Evolutionary conservation across 2,113 vertebrate genomes (phyloP).

Genomic region (Morphnarchus princeps): DNA sequence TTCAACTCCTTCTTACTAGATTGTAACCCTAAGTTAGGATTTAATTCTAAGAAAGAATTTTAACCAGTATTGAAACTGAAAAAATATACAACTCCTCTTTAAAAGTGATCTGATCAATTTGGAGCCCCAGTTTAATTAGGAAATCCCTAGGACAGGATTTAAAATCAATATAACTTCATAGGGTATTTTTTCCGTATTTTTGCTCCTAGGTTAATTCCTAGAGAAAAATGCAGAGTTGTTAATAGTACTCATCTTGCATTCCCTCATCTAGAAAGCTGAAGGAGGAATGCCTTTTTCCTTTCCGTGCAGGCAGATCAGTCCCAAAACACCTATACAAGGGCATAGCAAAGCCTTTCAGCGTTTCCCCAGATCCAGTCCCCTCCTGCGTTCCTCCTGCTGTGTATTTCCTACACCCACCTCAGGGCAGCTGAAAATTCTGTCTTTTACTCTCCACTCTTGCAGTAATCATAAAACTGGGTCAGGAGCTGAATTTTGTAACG

Average conservation of each 20-base stretch:
- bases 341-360: neutral
- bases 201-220: neutral
- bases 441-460: neutral
- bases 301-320: neutral
- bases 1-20: neutral
- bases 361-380: neutral
- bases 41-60: neutral
- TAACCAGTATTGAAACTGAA: neutral
- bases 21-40: neutral
- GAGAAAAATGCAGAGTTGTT: neutral
- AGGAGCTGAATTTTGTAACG: neutral
- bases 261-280: neutral
- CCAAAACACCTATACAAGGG: neutral
- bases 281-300: neutral
- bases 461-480: neutral
- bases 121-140: neutral
- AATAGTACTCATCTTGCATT: neutral
- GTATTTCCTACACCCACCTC: neutral
- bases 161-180: neutral
- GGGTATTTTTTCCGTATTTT: neutral
- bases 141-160: neutral
- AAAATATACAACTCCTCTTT: neutral
- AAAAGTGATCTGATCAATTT: neutral
- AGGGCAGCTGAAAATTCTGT: neutral
- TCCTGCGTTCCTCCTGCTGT: neutral